Conservation (phyloP, 2,888 invertebrate genomes). For the Barypeithes pellucidus region DNA sequence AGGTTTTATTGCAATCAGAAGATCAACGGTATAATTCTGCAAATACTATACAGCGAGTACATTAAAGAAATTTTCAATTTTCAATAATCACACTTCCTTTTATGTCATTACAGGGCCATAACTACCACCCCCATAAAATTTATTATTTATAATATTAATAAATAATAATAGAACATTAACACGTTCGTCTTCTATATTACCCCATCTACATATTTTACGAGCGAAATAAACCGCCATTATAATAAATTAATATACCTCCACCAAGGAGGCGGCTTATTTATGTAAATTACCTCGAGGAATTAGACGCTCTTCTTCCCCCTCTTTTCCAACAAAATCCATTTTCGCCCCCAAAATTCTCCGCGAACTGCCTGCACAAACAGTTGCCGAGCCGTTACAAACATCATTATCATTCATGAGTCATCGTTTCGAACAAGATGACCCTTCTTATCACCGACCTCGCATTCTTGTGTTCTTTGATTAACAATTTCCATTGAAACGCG, state of each 20-base stretch:
- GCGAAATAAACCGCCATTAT: slow-evolving; percentile 16
- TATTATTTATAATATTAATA: no score
- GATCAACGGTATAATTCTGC: no score
- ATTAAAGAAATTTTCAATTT: no score
- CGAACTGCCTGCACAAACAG: slow-evolving; percentile 35
- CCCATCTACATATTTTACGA: slow-evolving; percentile 8
- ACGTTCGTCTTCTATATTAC: neutral
- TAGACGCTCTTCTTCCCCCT: slow-evolving; percentile 1
- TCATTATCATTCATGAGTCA: slow-evolving; percentile 57
- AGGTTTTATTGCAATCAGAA: no score
- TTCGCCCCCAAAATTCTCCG: slow-evolving; percentile 27
- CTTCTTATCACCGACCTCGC: slow-evolving; percentile 54
- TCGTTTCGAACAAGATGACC: slow-evolving; percentile 56
- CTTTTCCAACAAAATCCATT: slow-evolving; percentile 29
- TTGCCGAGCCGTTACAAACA: slow-evolving; percentile 35
- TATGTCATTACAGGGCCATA: no score
- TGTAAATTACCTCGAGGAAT: slow-evolving; percentile 29
- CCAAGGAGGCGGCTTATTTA: slow-evolving; percentile 19
- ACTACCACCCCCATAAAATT: no score
- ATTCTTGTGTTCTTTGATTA: slow-evolving; percentile 45
- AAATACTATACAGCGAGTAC: no score
- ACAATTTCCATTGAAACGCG: slow-evolving; percentile 1
- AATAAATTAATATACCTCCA: slow-evolving; percentile 24
- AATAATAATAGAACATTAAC: neutral
- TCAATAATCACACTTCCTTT: no score